Conservation (phyloP, 2,888 invertebrate genomes). For the Cheilosia pagana region DNA sequence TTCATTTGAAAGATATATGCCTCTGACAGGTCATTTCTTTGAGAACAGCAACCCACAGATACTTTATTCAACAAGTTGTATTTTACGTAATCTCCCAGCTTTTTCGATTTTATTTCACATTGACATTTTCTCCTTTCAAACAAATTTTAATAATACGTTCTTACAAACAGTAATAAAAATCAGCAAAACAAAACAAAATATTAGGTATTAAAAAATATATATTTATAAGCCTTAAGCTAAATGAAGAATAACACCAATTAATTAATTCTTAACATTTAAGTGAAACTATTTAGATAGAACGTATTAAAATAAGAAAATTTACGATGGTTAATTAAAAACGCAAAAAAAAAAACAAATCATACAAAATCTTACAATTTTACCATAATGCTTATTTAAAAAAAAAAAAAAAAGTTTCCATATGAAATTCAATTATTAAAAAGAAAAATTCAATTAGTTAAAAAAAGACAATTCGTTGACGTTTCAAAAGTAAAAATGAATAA, state of each 20-base stretch:
- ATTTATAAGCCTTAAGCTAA: conserved; percentile 48
- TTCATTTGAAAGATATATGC: no score
- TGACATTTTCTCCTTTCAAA: no score
- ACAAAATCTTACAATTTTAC: conserved; percentile 59
- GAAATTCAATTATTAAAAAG: conserved; percentile 54
- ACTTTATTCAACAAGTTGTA: no score
- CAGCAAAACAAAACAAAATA: conserved; percentile 7
- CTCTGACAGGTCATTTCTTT: no score
- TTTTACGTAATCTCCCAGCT: no score
- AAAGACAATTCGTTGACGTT: conserved; percentile 61
- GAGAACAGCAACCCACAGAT: no score
- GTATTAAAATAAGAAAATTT: conserved; percentile 61
- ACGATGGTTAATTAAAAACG: conserved; percentile 55
- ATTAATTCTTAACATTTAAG: conserved; percentile 50
- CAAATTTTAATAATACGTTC: not conserved
- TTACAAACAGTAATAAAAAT: not conserved
- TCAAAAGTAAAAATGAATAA: conserved; percentile 40
- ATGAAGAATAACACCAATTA: conserved; percentile 58
- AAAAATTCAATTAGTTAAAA: conserved; percentile 49
- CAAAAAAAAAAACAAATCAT: conserved; percentile 36
- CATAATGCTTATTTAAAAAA: conserved; percentile 62
- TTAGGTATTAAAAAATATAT: conserved; percentile 13
- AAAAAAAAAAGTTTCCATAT: conserved; percentile 40
- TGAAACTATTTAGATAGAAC: conserved; percentile 71
- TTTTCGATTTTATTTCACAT: no score